A percentile compares a stretch with the other conserved stretches of the same genome.
Evolutionary conservation across 2,113 vertebrate genomes (phyloP).

Genomic region (Etheostoma spectabile): DNA sequence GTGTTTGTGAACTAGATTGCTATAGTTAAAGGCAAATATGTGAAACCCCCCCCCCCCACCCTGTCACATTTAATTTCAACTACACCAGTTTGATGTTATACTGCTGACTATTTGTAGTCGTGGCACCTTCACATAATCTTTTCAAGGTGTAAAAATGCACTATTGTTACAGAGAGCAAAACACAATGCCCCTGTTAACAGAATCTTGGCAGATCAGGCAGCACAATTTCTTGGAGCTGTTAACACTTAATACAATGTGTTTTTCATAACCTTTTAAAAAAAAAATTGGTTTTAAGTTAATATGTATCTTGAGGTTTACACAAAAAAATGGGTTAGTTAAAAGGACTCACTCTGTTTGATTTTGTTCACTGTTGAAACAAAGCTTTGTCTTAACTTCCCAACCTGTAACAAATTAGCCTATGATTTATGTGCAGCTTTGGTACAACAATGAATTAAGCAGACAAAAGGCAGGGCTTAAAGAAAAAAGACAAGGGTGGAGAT

Average conservation of each 20-base stretch:
- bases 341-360: background rate
- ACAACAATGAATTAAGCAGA: conserved; percentile 12
- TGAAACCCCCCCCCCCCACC: background rate
- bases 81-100: background rate
- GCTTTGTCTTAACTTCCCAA: conserved; percentile 13
- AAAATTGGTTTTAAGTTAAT: background rate
- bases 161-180: background rate
- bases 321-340: background rate
- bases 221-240: background rate
- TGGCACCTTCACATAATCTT: conserved; percentile 13
- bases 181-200: conserved; percentile 6
- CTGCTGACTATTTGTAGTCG: conserved; percentile 10
- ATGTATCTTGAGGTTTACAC: background rate
- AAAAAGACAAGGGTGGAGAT: background rate
- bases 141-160: conserved; percentile 10
- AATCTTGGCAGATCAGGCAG: conserved; percentile 1
- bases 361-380: conserved; percentile 8
- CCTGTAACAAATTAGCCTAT: conserved; percentile 5
- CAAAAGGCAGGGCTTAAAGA: background rate
- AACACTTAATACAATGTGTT: background rate
- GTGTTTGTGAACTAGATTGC: background rate
- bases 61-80: conserved; percentile 14
- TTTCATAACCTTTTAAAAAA: too few species aligned
- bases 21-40: conserved; percentile 1
- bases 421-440: background rate